Evolutionary conservation across 2,888 invertebrate species (phyloP), one percentile per base, ranked within the genome.

Genomic region (Euplexia lucipara): DNA sequence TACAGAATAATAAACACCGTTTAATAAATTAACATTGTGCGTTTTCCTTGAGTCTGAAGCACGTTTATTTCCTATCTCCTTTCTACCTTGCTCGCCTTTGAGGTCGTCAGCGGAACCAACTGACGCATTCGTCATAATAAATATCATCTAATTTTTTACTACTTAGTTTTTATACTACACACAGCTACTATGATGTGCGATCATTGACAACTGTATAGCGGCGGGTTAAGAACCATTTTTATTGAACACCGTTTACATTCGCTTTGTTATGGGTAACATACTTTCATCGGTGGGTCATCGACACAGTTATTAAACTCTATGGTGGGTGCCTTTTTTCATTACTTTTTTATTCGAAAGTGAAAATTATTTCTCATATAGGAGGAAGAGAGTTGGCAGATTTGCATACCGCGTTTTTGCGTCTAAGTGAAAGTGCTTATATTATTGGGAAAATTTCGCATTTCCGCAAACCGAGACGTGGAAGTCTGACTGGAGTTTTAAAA

Each of bases 341-440:
- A 71, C 73, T 85, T 89, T 86, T 79, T 84, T 87, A 80, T 86
- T 83, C 71, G 87, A 88, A 90, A 91, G 90, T 89, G 90, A 91
- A 90, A 89, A 88, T 85, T 64, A 77, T 77, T 86, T 76, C 75
- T 76, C 65, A 72, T 70, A 64, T 70, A 52, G 57, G 61, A 52
- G 57, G 61, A 79, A 73, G 81, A 72, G 61, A 74, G 70, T 58
- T 59, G 44, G 54, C 56, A 70, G 60, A 69, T 81, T 75, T 78
- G 61, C 68, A 63, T 69, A 56, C 39, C 42, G 61, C 64, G 77
- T 78, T 83, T 81, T 70, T 66, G 78, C 48, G 20, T 18, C 47
- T 41, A 12, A 82, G 85, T 81, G 83, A 86, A 85, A 86, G 84
- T 82, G 68, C 48, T 77, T 72, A 67, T 53, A 65, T 48, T 73